Percentiles rank a stretch among this genome's conserved stretches.
phyloP scores from a whole-genome alignment of 2,113 vertebrate genomes.

The Aptenodytes forsteri region DNA sequence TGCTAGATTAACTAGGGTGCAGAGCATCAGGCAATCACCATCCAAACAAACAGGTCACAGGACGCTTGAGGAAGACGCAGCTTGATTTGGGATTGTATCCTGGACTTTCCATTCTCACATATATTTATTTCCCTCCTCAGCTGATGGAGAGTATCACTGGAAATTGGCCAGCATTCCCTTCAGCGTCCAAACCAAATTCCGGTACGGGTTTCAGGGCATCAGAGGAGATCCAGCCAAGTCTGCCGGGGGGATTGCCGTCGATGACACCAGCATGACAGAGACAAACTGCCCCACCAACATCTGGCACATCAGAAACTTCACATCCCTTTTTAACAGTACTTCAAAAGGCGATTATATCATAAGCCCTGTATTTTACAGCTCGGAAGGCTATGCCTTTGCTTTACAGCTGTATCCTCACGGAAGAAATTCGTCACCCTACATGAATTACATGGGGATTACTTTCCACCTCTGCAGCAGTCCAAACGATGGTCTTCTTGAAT shows the following conservation, averaged over 20 bases:
- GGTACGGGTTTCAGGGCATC: background rate
- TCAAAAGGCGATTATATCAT: background rate
- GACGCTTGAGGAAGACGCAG: background rate
- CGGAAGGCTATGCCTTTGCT: background rate
- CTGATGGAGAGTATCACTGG: background rate
- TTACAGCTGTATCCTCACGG: background rate
- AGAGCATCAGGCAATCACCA: background rate
- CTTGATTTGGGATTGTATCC: background rate
- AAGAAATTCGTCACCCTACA: background rate
- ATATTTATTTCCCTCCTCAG: background rate
- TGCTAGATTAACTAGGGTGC: background rate
- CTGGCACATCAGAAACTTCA: slow-evolving; percentile 19
- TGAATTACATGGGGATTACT: background rate
- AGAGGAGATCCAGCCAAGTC: background rate
- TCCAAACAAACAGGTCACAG: background rate
- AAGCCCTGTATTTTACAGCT: background rate
- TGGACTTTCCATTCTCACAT: background rate
- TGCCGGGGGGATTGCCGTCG: background rate
- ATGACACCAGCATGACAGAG: slow-evolving; percentile 6
- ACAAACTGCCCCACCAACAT: background rate
- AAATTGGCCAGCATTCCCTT: background rate
- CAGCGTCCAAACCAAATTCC: background rate
- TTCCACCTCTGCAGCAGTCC: background rate
- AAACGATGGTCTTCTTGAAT: background rate
- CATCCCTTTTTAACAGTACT: background rate